These are phyloP conservation scores for Chondrosia reniformis DNA, from an alignment of 37 sponge, comb jelly and placozoan species.

Conservation along the genomic window DNA sequence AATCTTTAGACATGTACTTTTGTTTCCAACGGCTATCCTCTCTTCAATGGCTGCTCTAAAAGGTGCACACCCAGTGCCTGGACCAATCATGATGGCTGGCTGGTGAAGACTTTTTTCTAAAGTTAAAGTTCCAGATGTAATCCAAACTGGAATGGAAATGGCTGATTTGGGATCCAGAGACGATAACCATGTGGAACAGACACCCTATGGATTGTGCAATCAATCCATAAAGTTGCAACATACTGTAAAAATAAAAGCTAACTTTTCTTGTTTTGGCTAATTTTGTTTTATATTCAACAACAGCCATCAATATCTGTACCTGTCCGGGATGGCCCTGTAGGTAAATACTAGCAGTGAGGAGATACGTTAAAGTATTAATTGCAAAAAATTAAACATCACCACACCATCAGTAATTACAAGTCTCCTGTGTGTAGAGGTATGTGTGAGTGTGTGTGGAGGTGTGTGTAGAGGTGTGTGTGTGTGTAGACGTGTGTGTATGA, in stretches of 20 bases:
- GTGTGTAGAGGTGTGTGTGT: no score
- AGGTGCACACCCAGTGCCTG: slow-evolving; percentile 98
- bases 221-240: not conserved
- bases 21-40: slow-evolving; percentile 23
- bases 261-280: slow-evolving; percentile 74
- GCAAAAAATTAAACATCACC: not conserved
- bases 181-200: slow-evolving; percentile 89
- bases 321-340: slow-evolving; percentile 50
- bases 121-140: slow-evolving; percentile 60
- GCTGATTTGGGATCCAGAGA: slow-evolving; percentile 58
- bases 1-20: slow-evolving; percentile 19
- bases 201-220: slow-evolving; percentile 51
- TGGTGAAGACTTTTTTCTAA: slow-evolving; percentile 43
- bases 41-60: slow-evolving; percentile 88
- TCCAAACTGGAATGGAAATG: slow-evolving; percentile 73
- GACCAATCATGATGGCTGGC: slow-evolving; percentile 87
- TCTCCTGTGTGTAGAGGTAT: not conserved
- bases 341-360: not conserved
- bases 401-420: not conserved
- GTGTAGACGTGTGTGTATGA: no score
- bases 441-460: no score
- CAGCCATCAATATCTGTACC: slow-evolving; percentile 85
- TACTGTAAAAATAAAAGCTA: slow-evolving; percentile 3
- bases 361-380: not conserved
- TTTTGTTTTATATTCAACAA: slow-evolving; percentile 80